Evolutionary conservation across 2,113 vertebrate species (phyloP).

Genomic region (Aspiorhynchus laticeps): DNA sequence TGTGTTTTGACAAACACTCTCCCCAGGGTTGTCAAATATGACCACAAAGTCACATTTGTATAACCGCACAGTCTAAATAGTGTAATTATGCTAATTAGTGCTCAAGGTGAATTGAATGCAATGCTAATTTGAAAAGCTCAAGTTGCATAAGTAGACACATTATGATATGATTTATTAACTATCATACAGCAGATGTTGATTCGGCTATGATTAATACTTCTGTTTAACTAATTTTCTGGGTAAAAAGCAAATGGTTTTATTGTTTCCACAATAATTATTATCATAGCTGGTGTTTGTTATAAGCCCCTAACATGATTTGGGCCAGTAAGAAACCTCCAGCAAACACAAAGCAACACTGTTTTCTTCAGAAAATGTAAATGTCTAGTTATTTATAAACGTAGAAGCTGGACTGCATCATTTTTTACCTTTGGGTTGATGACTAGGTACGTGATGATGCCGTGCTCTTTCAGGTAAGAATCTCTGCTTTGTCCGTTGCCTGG

Average conservation of each 20-base stretch:
- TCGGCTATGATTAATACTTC: not conserved
- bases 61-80: not conserved
- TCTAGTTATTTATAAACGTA: not conserved
- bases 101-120: constrained; percentile 6
- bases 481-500: constrained; percentile 88
- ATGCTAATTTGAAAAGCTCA: not conserved
- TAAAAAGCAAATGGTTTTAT: not conserved
- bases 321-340: not conserved
- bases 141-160: not conserved
- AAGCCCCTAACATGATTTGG: not conserved
- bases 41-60: not conserved
- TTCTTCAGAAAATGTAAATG: not conserved
- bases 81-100: not conserved
- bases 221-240: not conserved
- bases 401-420: not conserved
- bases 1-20: not conserved
- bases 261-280: not conserved
- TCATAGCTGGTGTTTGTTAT: not conserved
- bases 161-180: not conserved
- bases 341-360: not conserved
- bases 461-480: constrained; percentile 93
- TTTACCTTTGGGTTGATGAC: constrained; percentile 97
- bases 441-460: constrained; percentile 90
- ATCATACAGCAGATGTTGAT: not conserved
- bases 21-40: not conserved